Percentiles rank a stretch among this genome's conserved stretches.
These are phyloP conservation scores for Trachymyrmex septentrionalis DNA, from an alignment of 1,140 invertebrate genomes.

Conservation along the genomic window DNA sequence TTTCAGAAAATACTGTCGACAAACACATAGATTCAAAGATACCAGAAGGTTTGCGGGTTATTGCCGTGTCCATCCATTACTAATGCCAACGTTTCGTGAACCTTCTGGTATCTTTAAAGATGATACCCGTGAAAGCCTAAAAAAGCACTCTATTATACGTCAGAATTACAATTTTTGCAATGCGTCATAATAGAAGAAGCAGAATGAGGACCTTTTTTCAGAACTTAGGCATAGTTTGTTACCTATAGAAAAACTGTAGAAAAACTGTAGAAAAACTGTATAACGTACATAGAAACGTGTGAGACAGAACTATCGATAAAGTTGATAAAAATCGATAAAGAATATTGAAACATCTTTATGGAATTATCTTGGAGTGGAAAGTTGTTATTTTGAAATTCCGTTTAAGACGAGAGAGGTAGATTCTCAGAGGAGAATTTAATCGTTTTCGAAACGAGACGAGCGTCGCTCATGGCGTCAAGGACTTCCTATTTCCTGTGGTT, in stretches of 20 bases:
- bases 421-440: neutral
- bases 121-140: neutral
- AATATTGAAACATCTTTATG: neutral
- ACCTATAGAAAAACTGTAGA: neutral
- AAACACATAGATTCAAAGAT: too few species aligned
- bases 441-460: slow-evolving; percentile 1
- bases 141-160: neutral
- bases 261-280: too few species aligned
- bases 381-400: neutral
- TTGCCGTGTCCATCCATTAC: too few species aligned
- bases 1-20: too few species aligned
- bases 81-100: too few species aligned
- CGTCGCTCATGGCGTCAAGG: slow-evolving; percentile 1
- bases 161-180: neutral
- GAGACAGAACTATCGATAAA: neutral
- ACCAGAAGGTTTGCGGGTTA: too few species aligned
- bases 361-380: neutral
- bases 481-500: neutral
- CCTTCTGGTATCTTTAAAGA: too few species aligned
- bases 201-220: neutral
- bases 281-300: too few species aligned
- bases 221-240: neutral
- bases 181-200: neutral
- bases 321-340: neutral
- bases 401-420: neutral